Evolutionary conservation across 2,888 invertebrate species (phyloP), one percentile per base, ranked within the genome.

Genomic region (Dynastes grantii): DNA sequence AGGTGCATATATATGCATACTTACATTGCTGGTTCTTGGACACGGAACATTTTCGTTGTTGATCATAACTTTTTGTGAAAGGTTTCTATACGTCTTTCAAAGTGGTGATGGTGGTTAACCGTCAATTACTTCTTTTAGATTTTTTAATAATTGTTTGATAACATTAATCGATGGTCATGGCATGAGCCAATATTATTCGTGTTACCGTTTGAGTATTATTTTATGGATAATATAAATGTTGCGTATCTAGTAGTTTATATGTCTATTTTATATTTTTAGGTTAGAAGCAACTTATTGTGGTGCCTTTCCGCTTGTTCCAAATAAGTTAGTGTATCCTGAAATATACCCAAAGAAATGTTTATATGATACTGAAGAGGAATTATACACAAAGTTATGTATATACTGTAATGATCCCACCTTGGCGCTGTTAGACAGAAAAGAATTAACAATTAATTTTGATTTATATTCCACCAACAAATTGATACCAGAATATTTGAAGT

Each of bases 291-390:
- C 91, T 1, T 91, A 90, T 82, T 91, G 91, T 81, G 93, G 93
- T n/a, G 94, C 94, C 85, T 92, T 92, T 86, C 94, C 95, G 2
- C 87, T 95, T 37, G 92, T 92, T 75, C 95, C 95, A 5, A 92
- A 92, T 82, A 88, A 90, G 81, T 88, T 95, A 2, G 94, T 93
- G 1, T 95, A 95, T 89, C 94, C 94, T 0, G 95, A 95, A 89
- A 91, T 95, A 79, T 95, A 93, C 88, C 92, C 91, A 76, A 87
- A 88, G 63, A 89, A 90, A 65, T 93, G 92, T 85, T 88, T 93
- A 2, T 94, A 92, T 85, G 90, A 91, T 67, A 90, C 92, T 79
- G 88, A 90, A 76, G 89, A 90, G 77, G 91, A 93, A 80, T 88
- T 94, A 53, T 90, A 90, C 76, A 89, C 90, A 84, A 92, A 89